Conservation (phyloP, 2,113 vertebrate species). For the Crotalus viridis region DNA sequence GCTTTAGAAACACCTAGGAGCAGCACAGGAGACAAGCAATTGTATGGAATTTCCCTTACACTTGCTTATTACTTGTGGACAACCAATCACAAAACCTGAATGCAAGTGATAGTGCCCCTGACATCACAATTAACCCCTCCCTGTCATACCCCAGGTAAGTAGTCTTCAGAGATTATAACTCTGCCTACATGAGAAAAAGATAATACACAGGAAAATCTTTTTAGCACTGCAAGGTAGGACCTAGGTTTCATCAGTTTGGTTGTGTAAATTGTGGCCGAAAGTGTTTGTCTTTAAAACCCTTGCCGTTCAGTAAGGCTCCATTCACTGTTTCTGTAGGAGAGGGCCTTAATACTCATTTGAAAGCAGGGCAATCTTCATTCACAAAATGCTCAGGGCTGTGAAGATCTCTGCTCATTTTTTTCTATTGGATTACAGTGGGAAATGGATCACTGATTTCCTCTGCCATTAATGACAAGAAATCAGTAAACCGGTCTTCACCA, state of each 20-base stretch:
- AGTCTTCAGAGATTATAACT: neutral
- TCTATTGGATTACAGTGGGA: neutral
- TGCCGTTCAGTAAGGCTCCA: neutral
- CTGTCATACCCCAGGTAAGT: neutral
- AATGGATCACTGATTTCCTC: neutral
- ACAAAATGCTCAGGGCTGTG: neutral
- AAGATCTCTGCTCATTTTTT: neutral
- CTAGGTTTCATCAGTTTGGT: neutral
- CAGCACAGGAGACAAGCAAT: neutral
- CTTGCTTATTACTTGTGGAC: neutral
- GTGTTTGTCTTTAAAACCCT: neutral
- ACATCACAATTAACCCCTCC: conserved; percentile 16
- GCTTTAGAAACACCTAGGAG: neutral
- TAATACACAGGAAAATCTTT: neutral
- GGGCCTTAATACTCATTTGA: neutral
- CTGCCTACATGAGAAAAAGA: conserved; percentile 1
- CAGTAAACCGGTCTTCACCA: neutral
- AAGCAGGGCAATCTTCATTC: neutral
- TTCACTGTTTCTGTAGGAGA: neutral
- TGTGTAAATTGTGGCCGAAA: neutral
- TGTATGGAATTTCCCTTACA: neutral
- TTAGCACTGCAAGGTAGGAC: conserved; percentile 11
- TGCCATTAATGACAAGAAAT: neutral
- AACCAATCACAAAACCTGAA: conserved; percentile 13
- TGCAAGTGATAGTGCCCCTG: neutral